Evolutionary conservation across 1,140 invertebrate genomes (phyloP), one percentile per base, ranked within the genome.

Genomic region (Drosophila funebris): DNA sequence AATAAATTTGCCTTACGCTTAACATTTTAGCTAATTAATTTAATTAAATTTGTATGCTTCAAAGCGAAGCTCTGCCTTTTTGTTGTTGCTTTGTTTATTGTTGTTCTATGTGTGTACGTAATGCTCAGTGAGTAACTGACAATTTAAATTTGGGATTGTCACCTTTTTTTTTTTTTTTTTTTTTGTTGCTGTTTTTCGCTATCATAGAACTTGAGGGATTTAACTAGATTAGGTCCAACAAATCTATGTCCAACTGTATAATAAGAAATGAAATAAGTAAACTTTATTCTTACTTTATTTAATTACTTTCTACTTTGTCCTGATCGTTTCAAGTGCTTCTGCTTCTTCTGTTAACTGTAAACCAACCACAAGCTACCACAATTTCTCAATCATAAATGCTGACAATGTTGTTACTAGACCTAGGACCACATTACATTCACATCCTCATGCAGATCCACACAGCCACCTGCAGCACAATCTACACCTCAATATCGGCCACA

Each of bases 21-120:
- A 63, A 41, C 46, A 66, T 84, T 84, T 77, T 68, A 46, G 73
- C 53, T 77, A 85, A 85, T 85, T 85, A 74, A 85, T 77, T 85
- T 74, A 52, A 79, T 85, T 78, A 52, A 77, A 74, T 74, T 74
- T 77, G 66, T 77, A 74, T 74, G 64, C 64, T 68, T 52, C 53
- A 72, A 73, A 60, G 36, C 29, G 8, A 53, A 20, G 27, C 43
- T 50, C 39, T 39, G 9, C 43, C 22, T 37, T 22, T 16, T 41
- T 27, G n/a, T n/a, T n/a, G n/a, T n/a, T n/a, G n/a, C n/a, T 68
- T 36, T 41, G 16, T 29, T 8, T 16, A 22, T 52, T 50, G 1
- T 39, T 27, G 6, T 46, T 5, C 20, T 27, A 44, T 54, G 20
- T 29, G 14, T 24, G n/a, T 37, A 4, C 33, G 33, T 37, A 8